Percentiles rank a stretch among this genome's conserved stretches.
Evolutionary conservation across 2,113 vertebrate species (phyloP).

Genomic region (Diphyllodes magnificus): DNA sequence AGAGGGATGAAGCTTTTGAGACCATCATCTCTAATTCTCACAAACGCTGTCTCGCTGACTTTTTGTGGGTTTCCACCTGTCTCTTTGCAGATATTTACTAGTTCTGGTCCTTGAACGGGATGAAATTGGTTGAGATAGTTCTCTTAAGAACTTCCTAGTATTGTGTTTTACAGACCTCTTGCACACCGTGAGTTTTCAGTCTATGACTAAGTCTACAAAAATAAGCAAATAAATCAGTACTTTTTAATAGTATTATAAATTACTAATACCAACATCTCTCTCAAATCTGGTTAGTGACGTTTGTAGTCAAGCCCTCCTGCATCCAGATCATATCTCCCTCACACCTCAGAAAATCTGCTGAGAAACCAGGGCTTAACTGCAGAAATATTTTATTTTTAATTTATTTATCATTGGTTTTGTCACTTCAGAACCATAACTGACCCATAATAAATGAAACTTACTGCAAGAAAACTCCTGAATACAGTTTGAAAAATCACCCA

Average conservation of each 20-base stretch:
- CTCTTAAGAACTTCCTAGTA: neutral
- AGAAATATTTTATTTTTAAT: neutral
- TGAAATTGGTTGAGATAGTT: neutral
- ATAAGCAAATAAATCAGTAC: neutral
- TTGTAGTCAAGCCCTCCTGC: neutral
- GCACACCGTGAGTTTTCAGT: accelerated
- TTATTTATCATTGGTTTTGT: neutral
- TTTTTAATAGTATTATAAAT: neutral
- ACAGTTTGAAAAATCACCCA: neutral
- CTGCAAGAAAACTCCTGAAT: neutral
- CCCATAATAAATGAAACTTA: neutral
- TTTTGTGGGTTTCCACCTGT: neutral
- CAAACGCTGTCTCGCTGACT: neutral
- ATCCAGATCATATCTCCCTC: neutral
- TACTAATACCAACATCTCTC: neutral
- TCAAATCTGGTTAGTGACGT: neutral
- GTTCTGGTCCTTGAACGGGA: neutral
- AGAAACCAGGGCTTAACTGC: neutral
- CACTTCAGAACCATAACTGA: neutral
- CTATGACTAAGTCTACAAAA: neutral
- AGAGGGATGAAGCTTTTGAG: neutral
- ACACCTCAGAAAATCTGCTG: neutral
- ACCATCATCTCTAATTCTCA: neutral
- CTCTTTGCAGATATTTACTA: neutral
- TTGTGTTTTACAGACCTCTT: accelerated